These are phyloP conservation scores for Campoletis sonorensis DNA, from an alignment of 1,140 invertebrate species.

Conservation along the genomic window DNA sequence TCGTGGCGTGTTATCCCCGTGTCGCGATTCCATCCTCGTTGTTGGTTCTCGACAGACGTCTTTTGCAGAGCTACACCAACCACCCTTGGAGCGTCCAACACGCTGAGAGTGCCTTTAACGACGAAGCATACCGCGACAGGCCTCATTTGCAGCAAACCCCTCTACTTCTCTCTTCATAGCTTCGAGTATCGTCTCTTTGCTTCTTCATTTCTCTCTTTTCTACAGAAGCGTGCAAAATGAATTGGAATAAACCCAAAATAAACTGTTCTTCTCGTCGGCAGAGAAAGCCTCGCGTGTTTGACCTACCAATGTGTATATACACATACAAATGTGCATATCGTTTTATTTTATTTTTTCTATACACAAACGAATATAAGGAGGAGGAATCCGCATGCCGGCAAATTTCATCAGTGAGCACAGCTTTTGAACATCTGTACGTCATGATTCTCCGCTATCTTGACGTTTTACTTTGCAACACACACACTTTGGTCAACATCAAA, in stretches of 20 bases:
- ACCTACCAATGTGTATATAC: constrained; percentile 22
- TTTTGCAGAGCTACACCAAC: constrained; percentile 16
- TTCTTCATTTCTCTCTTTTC: constrained; percentile 25
- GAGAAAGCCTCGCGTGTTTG: constrained; percentile 16
- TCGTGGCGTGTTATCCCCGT: constrained; percentile 28
- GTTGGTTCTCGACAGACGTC: constrained; percentile 35
- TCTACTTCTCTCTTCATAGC: constrained; percentile 32
- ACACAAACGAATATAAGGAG: not conserved
- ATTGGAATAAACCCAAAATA: constrained; percentile 46
- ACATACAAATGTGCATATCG: not conserved
- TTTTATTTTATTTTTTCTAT: not conserved
- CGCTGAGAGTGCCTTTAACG: constrained; percentile 20
- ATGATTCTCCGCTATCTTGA: constrained; percentile 25
- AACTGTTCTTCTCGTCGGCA: constrained; percentile 29
- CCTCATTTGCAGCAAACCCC: constrained; percentile 38
- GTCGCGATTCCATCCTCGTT: constrained; percentile 40
- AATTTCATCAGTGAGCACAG: constrained; percentile 24
- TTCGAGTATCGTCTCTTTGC: not conserved
- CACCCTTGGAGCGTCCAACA: constrained; percentile 25
- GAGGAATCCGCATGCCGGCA: constrained; percentile 8
- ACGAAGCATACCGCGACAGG: constrained; percentile 35
- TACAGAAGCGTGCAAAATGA: constrained; percentile 33
- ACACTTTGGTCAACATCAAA: constrained; percentile 34
- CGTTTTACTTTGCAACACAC: constrained; percentile 19
- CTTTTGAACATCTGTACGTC: constrained; percentile 31